Percentiles rank a stretch among this genome's conserved stretches.
Evolutionary conservation across 2,797 vertebrate genomes (phyloP).

Genomic region (Eulemur coronatus): DNA sequence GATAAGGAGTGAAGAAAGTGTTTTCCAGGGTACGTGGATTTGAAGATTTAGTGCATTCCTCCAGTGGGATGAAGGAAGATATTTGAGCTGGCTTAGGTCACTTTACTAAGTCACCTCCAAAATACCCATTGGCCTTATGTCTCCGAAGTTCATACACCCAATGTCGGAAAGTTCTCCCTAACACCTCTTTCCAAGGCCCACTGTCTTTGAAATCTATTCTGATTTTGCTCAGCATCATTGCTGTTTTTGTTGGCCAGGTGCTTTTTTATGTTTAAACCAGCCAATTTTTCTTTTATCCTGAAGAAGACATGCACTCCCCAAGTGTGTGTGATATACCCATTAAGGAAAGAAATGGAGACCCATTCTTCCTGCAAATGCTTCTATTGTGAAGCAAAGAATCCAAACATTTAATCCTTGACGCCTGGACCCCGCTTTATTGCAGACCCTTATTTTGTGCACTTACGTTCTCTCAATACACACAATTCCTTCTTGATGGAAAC

Average conservation of each 20-base stretch:
- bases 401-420: slow-evolving; percentile 79
- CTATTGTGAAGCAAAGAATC: slow-evolving; percentile 76
- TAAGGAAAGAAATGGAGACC: slow-evolving; percentile 61
- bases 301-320: neutral
- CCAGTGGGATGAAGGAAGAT: neutral
- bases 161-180: neutral
- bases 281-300: slow-evolving; percentile 34
- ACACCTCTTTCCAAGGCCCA: neutral
- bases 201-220: neutral
- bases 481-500: slow-evolving; percentile 79
- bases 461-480: slow-evolving; percentile 73
- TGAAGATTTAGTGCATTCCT: neutral
- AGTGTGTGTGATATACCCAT: slow-evolving; percentile 37
- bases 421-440: slow-evolving; percentile 73
- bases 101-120: neutral
- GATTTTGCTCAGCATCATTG: slow-evolving; percentile 5
- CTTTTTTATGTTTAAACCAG: slow-evolving; percentile 53
- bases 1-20: neutral
- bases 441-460: slow-evolving; percentile 72
- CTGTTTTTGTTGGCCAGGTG: slow-evolving; percentile 21
- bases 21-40: neutral
- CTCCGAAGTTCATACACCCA: neutral
- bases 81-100: neutral
- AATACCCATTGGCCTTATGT: neutral
- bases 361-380: slow-evolving; percentile 63